phyloP scores from a whole-genome alignment of 2,113 vertebrate species.

The Setophaga kirtlandii region DNA sequence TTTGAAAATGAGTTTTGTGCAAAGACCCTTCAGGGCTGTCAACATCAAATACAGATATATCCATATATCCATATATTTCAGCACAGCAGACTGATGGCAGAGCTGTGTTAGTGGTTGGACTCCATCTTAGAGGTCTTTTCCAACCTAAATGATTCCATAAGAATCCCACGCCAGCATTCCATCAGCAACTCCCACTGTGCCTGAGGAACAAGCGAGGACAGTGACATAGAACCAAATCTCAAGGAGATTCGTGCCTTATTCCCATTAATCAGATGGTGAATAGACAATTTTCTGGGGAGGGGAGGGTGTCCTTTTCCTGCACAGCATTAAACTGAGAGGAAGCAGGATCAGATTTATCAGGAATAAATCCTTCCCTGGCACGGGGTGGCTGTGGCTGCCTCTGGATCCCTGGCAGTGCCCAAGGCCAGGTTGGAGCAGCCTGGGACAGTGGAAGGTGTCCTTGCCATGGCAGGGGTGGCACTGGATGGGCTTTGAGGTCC shows the following conservation, averaged over 20 bases:
- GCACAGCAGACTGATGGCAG: background rate
- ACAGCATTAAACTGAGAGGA: background rate
- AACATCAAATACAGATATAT: background rate
- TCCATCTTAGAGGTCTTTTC: background rate
- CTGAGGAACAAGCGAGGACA: background rate
- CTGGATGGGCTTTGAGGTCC: rapidly evolving
- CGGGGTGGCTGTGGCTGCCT: background rate
- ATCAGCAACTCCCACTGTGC: background rate
- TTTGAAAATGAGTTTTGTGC: background rate
- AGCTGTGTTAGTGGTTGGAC: background rate
- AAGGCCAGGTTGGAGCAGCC: background rate
- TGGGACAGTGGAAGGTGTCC: background rate
- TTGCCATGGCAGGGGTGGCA: background rate
- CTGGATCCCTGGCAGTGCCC: background rate
- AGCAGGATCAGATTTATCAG: background rate
- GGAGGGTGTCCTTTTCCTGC: background rate
- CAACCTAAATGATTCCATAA: background rate
- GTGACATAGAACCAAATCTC: background rate
- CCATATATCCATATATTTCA: background rate
- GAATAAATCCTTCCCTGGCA: background rate
- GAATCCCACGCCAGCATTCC: background rate
- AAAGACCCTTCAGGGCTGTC: background rate
- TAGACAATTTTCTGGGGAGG: background rate
- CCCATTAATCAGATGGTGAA: background rate
- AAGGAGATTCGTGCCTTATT: background rate